Evolutionary conservation across 2,797 vertebrate species (phyloP), one percentile per base, ranked within the genome.

Genomic region (Siniperca undulata): DNA sequence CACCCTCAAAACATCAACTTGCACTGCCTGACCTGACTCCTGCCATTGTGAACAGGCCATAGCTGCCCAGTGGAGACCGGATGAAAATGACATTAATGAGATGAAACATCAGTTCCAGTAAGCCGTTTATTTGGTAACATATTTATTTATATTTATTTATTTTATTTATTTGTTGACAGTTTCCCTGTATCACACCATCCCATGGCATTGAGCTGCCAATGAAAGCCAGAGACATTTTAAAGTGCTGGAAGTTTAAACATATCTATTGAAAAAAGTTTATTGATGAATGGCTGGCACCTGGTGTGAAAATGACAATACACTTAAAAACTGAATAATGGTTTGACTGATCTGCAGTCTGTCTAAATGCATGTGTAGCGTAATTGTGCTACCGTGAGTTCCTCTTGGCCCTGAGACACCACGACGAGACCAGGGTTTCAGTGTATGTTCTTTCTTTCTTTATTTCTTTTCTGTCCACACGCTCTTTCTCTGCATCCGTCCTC

Each of bases 1-100:
- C 7, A 16, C 55, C 82, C 82, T 83, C 44, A 83, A 84, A 88
- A 72, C 83, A 81, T 78, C 80, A 70, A 34, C 62, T 30, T 44
- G 36, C 27, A 7, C 65, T 30, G 44, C n/a, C 56, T 64, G 52
- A 70, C 68, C 34, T 64, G 60, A 66, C 58, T 62, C 12, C 79
- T 76, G 70, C 42, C 40, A 64, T 10, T 48, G 58, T 64, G 40
- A 80, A 19, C 22, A 20, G 59, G n/a, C 44, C 50, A 52, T 20
- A 24, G 76, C 74, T 70, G 62, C 58, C 66, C 68, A 20, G 3
- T 6, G 14, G 62, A 79, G 72, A 74, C 52, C 10, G 1, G 12
- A 44, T 27, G 34, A 38, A 84, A 71, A 50, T 81, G 27, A 74
- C 70, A 59, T 69, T 83, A 79, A 86, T 83, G 77, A 83, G 55